Conservation (phyloP, 2,797 vertebrate genomes). For the Sebastes aleutianus region DNA sequence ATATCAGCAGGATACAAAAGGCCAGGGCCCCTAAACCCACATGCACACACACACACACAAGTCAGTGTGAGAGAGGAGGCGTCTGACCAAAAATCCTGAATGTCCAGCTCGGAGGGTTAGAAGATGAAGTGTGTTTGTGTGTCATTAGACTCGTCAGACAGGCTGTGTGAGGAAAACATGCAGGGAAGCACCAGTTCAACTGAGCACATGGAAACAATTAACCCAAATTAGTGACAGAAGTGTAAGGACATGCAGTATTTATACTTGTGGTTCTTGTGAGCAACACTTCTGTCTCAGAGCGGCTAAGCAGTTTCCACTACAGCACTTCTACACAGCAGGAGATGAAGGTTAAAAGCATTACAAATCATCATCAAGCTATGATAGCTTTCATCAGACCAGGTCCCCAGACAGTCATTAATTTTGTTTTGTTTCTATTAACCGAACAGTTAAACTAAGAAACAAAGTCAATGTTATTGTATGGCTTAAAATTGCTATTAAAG, state of each 20-base stretch:
- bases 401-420: neutral
- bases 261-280: constrained; percentile 31
- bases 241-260: constrained; percentile 46
- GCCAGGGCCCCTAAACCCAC: constrained; percentile 5
- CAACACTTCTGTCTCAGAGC: constrained; percentile 22
- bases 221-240: constrained; percentile 48
- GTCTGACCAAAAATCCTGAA: constrained; percentile 42
- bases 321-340: neutral
- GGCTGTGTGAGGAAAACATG: constrained; percentile 4
- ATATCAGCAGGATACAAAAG: constrained; percentile 46
- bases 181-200: constrained; percentile 20
- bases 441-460: neutral
- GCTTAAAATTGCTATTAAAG: neutral
- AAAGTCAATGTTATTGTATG: neutral
- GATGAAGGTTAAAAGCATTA: neutral
- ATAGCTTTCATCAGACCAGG: neutral
- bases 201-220: constrained; percentile 50
- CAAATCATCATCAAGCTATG: neutral
- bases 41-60: neutral
- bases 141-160: constrained; percentile 27
- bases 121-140: constrained; percentile 1
- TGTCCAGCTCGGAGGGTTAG: neutral
- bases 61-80: constrained; percentile 1
- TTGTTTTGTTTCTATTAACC: neutral
- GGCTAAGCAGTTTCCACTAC: constrained; percentile 2